Evolutionary conservation across 2,113 vertebrate species (phyloP).

Genomic region (Ochotona curzoniae): DNA sequence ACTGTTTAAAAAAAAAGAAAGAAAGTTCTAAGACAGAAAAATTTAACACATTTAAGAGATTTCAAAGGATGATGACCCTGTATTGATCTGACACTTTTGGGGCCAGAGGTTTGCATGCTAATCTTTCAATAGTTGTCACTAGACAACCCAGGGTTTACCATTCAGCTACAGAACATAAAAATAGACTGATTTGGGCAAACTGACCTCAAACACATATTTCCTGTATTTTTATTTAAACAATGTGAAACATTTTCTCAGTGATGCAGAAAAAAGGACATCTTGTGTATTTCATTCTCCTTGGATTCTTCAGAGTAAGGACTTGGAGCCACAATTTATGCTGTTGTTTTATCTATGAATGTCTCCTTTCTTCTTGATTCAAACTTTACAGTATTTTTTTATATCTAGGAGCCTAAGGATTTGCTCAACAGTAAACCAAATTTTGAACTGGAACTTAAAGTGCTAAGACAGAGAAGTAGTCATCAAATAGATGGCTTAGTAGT

Average conservation of each 20-base stretch:
- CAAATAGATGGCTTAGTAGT: neutral
- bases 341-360: neutral
- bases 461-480: conserved; percentile 16
- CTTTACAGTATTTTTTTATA: conserved; percentile 26
- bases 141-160: conserved; percentile 6
- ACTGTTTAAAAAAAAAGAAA: conserved; percentile 64
- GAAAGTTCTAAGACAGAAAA: conserved; percentile 15
- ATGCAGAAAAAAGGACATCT: neutral
- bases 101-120: neutral
- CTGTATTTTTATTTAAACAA: neutral
- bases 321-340: neutral
- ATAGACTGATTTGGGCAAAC: conserved; percentile 41
- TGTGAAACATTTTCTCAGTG: conserved; percentile 43
- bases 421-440: neutral
- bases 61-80: conserved; percentile 34
- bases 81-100: neutral
- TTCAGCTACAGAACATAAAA: conserved; percentile 38
- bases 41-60: conserved; percentile 27
- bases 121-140: neutral
- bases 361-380: neutral
- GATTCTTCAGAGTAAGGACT: neutral
- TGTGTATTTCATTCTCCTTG: neutral
- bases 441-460: neutral
- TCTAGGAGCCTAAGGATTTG: neutral
- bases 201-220: conserved; percentile 18